A percentile compares a stretch with the other conserved stretches of the same genome.
Evolutionary conservation across 2,113 vertebrate species (phyloP).

Genomic region (Trogon melanurus): DNA sequence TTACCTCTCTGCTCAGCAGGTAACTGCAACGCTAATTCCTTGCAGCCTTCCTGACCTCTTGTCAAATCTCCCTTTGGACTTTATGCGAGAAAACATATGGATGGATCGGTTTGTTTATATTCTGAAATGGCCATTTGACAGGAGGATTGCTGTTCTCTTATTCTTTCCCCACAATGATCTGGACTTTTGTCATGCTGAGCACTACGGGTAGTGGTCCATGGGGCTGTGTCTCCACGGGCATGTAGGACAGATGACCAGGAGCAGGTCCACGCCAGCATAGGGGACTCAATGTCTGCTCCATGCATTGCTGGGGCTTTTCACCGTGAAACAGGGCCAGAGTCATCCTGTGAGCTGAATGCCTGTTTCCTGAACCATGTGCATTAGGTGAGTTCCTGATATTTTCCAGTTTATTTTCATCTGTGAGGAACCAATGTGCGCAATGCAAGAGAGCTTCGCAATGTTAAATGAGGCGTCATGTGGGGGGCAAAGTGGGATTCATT

Average conservation of each 20-base stretch:
- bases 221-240: background rate
- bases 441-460: accelerated
- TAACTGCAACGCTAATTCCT: background rate
- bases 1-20: background rate
- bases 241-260: background rate
- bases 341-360: accelerated
- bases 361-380: background rate
- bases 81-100: accelerated
- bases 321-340: background rate
- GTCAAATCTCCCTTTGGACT: background rate
- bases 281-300: too few relatives aligned
- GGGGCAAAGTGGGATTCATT: accelerated
- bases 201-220: accelerated
- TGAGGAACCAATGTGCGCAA: background rate
- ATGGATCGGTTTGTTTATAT: background rate
- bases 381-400: background rate
- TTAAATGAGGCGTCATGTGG: accelerated
- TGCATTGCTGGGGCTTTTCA: background rate
- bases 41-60: background rate
- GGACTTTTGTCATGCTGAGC: too few relatives aligned
- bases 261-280: background rate
- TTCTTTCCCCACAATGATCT: accelerated
- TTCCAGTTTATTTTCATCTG: background rate
- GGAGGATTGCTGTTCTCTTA: accelerated
- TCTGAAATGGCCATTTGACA: background rate